Base-by-base conservation (phyloP, 1,140 invertebrate species). In the Hylyphantes graminicola region DNA sequence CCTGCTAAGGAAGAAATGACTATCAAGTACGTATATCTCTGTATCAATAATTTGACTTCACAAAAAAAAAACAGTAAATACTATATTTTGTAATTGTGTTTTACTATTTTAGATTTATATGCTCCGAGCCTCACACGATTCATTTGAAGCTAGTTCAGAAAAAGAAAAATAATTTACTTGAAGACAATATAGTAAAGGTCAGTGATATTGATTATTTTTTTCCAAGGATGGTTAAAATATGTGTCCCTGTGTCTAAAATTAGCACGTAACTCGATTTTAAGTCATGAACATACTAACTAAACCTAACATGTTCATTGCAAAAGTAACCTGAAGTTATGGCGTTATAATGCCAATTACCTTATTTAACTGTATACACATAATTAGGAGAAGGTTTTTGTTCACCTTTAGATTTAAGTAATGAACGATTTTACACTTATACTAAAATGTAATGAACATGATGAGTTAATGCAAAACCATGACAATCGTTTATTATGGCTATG, bases 51-150 rank as follows among this genome's bases (percentile, higher is more conserved):
- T n/a, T 15, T 4, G 10, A n/a, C 19, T 70, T n/a, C 7, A 10
- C 17, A 64, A 10, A 0, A 19, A 64, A 64, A 3, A 64, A 15
- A 64, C 5, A 13, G 5, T 12, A 19, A 19, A 65, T 65, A n/a
- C 11, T 70, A 48, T 70, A 50, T 51, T 70, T 70, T 70, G 50
- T 70, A 48, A 48, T 35, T 0, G 63, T 61, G 5, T 48, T n/a
- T 76, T 35, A 4, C 9, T 74, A 55, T 64, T 76, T 63, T 35
- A 80, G 77, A 12, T 5, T 80, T 10, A 21, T 70, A 8, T 91
- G 90, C 88, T 87, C 87, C 3, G 63, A 80, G 35, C 90, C 90
- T n/a, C 88, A 88, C 19, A 87, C 88, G 17, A 75, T 90, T 10
- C 87, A 89, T 61, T 86, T 91, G 15, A 87, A 86, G 59, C 88